Evolutionary conservation across 2,797 vertebrate genomes (phyloP).

Genomic region (Typhlichthys subterraneus): DNA sequence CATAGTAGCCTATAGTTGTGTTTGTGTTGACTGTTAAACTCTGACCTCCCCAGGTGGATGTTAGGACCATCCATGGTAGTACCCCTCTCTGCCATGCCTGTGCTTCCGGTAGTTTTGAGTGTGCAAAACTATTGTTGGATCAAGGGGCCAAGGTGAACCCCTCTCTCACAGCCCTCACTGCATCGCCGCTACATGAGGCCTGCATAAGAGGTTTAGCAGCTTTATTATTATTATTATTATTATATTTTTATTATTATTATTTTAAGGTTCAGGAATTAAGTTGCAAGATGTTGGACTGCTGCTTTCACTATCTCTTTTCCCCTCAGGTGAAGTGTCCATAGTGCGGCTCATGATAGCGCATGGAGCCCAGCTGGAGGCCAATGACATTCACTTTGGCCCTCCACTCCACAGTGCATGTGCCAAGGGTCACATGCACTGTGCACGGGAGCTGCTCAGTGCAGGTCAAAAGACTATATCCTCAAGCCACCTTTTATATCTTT

Average conservation of each 20-base stretch:
- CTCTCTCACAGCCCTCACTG: slow-evolving; percentile 70
- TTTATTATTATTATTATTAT: too few species aligned
- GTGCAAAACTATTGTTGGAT: slow-evolving; percentile 82
- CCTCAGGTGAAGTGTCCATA: slow-evolving; percentile 82
- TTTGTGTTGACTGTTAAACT: neutral
- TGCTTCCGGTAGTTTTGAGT: slow-evolving; percentile 85
- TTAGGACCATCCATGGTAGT: slow-evolving; percentile 89
- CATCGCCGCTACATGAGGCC: slow-evolving; percentile 90
- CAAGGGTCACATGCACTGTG: slow-evolving; percentile 84
- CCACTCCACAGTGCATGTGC: slow-evolving; percentile 89
- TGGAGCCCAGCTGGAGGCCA: slow-evolving; percentile 86
- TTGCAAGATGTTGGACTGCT: neutral
- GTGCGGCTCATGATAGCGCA: slow-evolving; percentile 84
- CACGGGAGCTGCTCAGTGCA: slow-evolving; percentile 83
- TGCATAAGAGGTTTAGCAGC: slow-evolving; percentile 81
- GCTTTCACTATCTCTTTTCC: neutral
- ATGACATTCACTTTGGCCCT: slow-evolving; percentile 89
- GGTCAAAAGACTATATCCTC: slow-evolving; percentile 65
- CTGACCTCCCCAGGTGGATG: slow-evolving; percentile 81
- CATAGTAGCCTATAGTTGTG: too few species aligned
- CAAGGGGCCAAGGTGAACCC: slow-evolving; percentile 89
- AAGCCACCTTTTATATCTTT: neutral
- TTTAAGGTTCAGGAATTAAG: slow-evolving; percentile 41
- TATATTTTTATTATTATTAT: too few species aligned
- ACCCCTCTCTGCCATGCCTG: slow-evolving; percentile 92